A percentile compares a stretch with the other conserved stretches of the same genome.
These are phyloP conservation scores for Acanthurus leucopareius DNA, from an alignment of 2,797 vertebrate species.

Conservation along the genomic window DNA sequence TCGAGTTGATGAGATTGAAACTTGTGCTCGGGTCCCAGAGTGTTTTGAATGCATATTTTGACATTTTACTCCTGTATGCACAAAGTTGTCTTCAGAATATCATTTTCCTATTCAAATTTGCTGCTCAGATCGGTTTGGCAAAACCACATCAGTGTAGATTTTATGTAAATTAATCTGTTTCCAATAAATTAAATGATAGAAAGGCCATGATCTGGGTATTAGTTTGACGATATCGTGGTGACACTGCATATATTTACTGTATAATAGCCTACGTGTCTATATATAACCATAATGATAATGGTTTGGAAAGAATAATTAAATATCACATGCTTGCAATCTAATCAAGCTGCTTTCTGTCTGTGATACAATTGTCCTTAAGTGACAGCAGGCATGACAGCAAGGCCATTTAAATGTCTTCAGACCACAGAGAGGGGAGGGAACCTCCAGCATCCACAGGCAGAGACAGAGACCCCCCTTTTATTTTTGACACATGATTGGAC, in stretches of 20 bases:
- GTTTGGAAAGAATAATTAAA: constrained; percentile 4
- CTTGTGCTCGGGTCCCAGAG: background rate
- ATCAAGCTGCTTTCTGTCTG: constrained; percentile 28
- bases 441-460: constrained; percentile 28
- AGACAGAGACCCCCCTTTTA: constrained; percentile 29
- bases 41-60: constrained; percentile 37
- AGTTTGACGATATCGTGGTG: background rate
- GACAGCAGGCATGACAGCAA: constrained; percentile 46
- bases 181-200: background rate
- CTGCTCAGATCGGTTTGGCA: background rate
- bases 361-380: constrained; percentile 26
- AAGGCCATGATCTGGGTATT: background rate
- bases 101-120: constrained; percentile 13
- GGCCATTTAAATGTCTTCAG: constrained; percentile 49
- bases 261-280: constrained; percentile 8
- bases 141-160: background rate
- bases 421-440: constrained; percentile 23
- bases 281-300: constrained; percentile 5
- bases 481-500: constrained; percentile 67
- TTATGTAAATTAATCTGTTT: constrained; percentile 3
- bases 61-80: constrained; percentile 28
- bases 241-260: background rate
- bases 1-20: constrained; percentile 31
- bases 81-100: constrained; percentile 15
- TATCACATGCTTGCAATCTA: constrained; percentile 9